These are phyloP conservation scores for Strigops habroptila DNA, from an alignment of 2,113 vertebrate species.

Conservation along the genomic window DNA sequence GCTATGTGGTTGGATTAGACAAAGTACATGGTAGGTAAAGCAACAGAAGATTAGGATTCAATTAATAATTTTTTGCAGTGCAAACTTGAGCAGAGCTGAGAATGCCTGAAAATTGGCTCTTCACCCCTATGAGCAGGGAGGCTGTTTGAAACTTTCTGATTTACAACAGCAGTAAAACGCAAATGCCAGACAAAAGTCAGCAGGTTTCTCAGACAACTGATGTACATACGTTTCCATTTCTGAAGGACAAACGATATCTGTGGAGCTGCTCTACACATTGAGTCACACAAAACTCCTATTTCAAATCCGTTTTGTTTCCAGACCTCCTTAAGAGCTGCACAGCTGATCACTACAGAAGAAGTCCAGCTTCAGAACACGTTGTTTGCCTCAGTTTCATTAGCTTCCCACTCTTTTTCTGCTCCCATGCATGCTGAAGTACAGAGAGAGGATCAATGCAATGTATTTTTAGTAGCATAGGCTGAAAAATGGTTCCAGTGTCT, in stretches of 20 bases:
- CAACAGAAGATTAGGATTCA: not conserved
- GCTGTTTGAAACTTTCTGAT: not conserved
- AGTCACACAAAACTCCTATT: not conserved
- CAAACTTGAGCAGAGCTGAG: not conserved
- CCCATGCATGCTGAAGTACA: not conserved
- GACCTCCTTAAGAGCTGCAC: not conserved
- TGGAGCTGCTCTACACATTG: not conserved
- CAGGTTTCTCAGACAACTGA: not conserved
- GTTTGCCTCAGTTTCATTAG: not conserved
- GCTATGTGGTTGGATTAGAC: not conserved
- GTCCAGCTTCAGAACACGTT: not conserved
- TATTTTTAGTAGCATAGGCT: constrained; percentile 14
- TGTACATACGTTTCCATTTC: not conserved
- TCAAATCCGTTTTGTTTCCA: not conserved
- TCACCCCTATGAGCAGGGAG: not conserved
- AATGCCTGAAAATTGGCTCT: not conserved
- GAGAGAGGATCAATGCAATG: not conserved
- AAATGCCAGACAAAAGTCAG: not conserved
- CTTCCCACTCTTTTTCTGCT: constrained; percentile 1
- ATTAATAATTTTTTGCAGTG: not conserved
- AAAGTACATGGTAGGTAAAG: not conserved
- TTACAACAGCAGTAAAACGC: not conserved
- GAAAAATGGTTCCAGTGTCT: constrained; percentile 22
- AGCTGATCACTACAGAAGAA: not conserved
- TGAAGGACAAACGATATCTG: not conserved